Evolutionary conservation across 2,797 vertebrate genomes (phyloP), one percentile per base, ranked within the genome.

Genomic region (Echeneis naucrates): DNA sequence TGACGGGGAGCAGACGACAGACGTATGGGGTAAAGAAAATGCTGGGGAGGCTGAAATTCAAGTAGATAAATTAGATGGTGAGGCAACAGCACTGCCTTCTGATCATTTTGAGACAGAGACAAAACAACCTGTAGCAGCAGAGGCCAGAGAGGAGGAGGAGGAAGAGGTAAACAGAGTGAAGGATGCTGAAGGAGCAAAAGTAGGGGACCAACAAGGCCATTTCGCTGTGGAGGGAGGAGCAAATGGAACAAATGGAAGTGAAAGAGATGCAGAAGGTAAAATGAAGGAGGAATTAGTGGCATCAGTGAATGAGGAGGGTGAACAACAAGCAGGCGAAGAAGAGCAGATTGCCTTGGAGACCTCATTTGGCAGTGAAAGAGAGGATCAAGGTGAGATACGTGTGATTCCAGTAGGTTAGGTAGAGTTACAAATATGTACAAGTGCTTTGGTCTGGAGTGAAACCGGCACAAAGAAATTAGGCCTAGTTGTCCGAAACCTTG

Each of bases 311-410:
- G 78, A 86, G 38, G 57, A 16, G 32, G 67, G n/a, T 33, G 83
- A 73, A 16, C 76, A 80, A 50, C 54, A 64, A 61, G 52, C 38
- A 38, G 78, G 24, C 70, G 81, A 71, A 57, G 77, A 85, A 57
- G 73, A 84, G 47, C 66, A 79, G 48, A 53, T 33, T 35, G 21
- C 55, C 35, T 7, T 21, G 32, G 81, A 85, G 56, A 80, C 66
- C 12, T 59, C 78, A 48, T 57, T 57, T 12, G 42, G 45, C 38
- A 66, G 26, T 50, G 52, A 79, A 66, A 72, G 67, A 37, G 70
- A 85, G 52, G 63, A 82, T 54, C 75, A 81, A 86, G 92, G 92
- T 93, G 84, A 91, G 88, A 81, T 56, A 19, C 66, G 26, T 50
- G 10, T 32, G 35, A 38, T 9, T 52, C 16, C 16, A 37, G 24